Evolutionary conservation across 2,888 invertebrate genomes (phyloP).

Genomic region (Timema cristinae): DNA sequence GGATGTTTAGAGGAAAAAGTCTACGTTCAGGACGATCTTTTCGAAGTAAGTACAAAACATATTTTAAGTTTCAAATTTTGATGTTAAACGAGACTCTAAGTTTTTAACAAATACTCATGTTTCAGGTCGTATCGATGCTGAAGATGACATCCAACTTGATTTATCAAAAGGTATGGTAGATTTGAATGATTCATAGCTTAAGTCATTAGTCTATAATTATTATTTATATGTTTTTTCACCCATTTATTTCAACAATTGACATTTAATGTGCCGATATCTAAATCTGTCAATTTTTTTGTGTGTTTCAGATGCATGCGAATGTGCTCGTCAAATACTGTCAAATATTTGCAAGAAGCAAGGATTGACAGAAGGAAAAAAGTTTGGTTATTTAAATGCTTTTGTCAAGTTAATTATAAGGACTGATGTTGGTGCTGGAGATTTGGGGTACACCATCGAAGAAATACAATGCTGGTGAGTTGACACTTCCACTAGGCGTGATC

Average conservation of each 20-base stretch:
- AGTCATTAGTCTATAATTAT: conserved; percentile 27
- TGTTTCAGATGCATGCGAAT: conserved; percentile 50
- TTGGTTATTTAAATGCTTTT: conserved; percentile 84
- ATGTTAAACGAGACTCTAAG: conserved; percentile 26
- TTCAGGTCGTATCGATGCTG: conserved; percentile 48
- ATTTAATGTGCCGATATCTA: neutral
- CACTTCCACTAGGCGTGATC: no score
- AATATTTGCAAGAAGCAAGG: conserved; percentile 58
- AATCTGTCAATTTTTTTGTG: conserved; percentile 33
- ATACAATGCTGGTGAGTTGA: conserved; percentile 70
- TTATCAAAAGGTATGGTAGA: conserved; percentile 48
- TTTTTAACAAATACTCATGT: conserved; percentile 29
- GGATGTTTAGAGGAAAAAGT: conserved; percentile 50
- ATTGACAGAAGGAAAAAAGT: conserved; percentile 70
- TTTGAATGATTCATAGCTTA: conserved; percentile 28
- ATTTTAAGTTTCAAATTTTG: conserved; percentile 20
- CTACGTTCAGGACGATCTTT: conserved; percentile 46
- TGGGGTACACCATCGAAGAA: conserved; percentile 75
- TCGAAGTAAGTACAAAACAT: conserved; percentile 46
- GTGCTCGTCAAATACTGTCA: conserved; percentile 57
- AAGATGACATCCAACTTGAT: conserved; percentile 57
- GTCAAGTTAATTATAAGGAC: conserved; percentile 70
- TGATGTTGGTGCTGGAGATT: conserved; percentile 54
- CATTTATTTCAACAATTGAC: neutral
- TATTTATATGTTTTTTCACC: neutral